These are phyloP conservation scores for Agapornis canus DNA, from an alignment of 2,797 vertebrate genomes.

Conservation along the genomic window DNA sequence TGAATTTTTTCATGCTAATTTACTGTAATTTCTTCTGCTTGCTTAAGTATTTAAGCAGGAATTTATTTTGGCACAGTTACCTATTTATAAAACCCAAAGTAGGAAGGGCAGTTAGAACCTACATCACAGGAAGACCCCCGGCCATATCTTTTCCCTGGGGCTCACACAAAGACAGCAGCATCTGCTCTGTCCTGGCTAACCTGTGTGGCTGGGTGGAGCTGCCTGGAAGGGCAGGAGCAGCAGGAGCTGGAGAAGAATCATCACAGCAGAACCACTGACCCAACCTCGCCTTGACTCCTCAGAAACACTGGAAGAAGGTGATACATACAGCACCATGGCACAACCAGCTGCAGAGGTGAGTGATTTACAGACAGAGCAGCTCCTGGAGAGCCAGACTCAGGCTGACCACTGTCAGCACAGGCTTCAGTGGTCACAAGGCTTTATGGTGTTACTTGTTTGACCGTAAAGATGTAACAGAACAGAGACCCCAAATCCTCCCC, in stretches of 20 bases:
- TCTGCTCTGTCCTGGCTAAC: not conserved
- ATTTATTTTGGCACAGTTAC: not conserved
- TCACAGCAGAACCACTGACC: not conserved
- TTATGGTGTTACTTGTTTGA: no score
- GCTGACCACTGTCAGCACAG: accelerated
- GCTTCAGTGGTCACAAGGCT: not conserved
- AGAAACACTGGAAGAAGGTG: not conserved
- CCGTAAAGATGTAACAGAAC: not conserved
- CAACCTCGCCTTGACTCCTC: accelerated
- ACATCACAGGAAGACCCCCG: not conserved
- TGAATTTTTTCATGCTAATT: conserved; percentile 13
- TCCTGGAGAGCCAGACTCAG: not conserved
- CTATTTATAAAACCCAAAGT: not conserved
- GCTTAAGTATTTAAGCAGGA: not conserved
- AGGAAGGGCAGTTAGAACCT: not conserved
- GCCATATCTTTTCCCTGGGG: not conserved
- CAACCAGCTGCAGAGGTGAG: not conserved
- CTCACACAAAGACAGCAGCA: accelerated
- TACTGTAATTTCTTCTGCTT: conserved; percentile 34
- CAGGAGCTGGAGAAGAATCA: not conserved
- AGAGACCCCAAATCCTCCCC: not conserved
- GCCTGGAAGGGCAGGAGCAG: accelerated
- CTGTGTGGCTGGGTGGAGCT: accelerated
- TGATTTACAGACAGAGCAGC: not conserved
- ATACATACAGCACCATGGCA: accelerated